These are phyloP conservation scores for Blastomussa wellsi DNA, from an alignment of 92 coral and sea anemone genomes.

Conservation along the genomic window DNA sequence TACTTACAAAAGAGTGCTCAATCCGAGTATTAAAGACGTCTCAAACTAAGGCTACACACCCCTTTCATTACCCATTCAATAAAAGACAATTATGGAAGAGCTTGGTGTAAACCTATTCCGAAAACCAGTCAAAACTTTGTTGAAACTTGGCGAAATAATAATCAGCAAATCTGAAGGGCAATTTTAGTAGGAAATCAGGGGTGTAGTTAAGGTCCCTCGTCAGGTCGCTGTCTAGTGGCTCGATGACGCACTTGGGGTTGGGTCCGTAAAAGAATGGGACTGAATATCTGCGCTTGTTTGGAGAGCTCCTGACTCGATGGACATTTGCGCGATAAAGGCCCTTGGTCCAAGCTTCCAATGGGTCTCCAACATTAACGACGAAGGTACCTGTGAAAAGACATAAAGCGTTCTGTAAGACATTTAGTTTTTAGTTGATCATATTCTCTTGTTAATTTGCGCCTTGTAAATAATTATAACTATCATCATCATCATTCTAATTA, in stretches of 20 bases:
- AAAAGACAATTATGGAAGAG: neutral
- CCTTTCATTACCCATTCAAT: neutral
- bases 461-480: too few relatives aligned
- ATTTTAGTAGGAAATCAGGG: conserved; percentile 6
- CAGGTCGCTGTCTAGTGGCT: conserved; percentile 53
- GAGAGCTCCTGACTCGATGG: conserved; percentile 67
- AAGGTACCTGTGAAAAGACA: conserved; percentile 52
- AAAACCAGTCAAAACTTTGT: conserved; percentile 26
- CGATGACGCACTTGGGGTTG: conserved; percentile 48
- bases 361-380: conserved; percentile 68
- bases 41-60: neutral
- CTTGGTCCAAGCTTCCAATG: conserved; percentile 70
- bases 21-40: neutral
- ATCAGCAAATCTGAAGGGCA: conserved; percentile 24
- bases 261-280: conserved; percentile 70
- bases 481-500: too few relatives aligned
- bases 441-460: neutral
- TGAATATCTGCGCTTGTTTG: conserved; percentile 55
- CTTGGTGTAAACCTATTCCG: neutral
- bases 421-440: neutral
- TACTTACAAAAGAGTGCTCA: too few relatives aligned
- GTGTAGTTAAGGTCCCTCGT: conserved; percentile 13
- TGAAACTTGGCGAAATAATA: conserved; percentile 14
- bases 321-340: conserved; percentile 65
- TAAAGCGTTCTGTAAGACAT: neutral